Percentiles rank a stretch among this genome's conserved stretches.
Evolutionary conservation across 2,113 vertebrate species (phyloP).

Genomic region (Misgurnus mizolepis): DNA sequence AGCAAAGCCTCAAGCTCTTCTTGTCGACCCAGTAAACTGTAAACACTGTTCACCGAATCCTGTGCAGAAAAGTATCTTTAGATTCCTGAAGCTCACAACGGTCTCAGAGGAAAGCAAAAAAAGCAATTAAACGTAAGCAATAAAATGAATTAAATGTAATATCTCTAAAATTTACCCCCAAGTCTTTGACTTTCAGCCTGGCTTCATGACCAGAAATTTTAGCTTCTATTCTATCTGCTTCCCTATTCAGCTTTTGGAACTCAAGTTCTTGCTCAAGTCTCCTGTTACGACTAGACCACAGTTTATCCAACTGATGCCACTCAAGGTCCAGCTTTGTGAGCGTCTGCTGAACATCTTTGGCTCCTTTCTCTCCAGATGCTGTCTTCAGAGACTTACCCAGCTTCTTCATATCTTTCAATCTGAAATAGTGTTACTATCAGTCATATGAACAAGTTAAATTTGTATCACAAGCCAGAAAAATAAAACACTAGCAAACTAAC

Average conservation of each 20-base stretch:
- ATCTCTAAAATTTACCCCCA: slow-evolving; percentile 74
- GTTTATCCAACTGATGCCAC: slow-evolving; percentile 67
- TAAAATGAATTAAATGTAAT: not conserved
- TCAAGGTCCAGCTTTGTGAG: slow-evolving; percentile 68
- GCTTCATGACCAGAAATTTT: slow-evolving; percentile 79
- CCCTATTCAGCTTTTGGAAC: slow-evolving; percentile 79
- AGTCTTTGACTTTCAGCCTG: slow-evolving; percentile 74
- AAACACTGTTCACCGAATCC: slow-evolving; percentile 80
- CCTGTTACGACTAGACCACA: slow-evolving; percentile 72
- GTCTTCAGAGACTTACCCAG: slow-evolving; percentile 64
- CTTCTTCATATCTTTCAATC: slow-evolving; percentile 63
- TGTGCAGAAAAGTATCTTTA: slow-evolving; percentile 55
- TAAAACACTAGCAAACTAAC: slow-evolving; percentile 57
- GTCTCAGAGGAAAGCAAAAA: not conserved
- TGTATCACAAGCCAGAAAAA: not conserved
- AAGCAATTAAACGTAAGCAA: not conserved
- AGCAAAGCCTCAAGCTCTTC: slow-evolving; percentile 79
- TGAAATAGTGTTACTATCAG: slow-evolving; percentile 39
- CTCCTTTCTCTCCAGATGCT: slow-evolving; percentile 37
- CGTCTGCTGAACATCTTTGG: slow-evolving; percentile 61
- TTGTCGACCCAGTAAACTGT: slow-evolving; percentile 78
- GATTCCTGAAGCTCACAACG: not conserved
- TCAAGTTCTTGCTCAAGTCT: slow-evolving; percentile 76
- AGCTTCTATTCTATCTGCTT: slow-evolving; percentile 78
- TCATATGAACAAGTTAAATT: not conserved